Base-by-base conservation (phyloP, 2,113 vertebrate genomes). In the Cheilinus undulatus region DNA sequence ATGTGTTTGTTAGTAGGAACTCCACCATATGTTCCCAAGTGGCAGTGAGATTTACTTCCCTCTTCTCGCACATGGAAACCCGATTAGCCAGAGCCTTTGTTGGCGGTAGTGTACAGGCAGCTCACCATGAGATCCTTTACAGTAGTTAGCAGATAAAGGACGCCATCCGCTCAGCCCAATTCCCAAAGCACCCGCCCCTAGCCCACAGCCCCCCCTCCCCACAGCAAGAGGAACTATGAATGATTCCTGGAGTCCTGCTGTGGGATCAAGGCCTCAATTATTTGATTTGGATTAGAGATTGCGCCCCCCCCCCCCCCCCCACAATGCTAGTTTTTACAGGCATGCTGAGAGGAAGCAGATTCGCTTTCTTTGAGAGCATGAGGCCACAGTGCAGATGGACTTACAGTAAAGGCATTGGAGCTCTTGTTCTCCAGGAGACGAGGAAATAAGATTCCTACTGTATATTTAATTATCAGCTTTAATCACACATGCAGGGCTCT, bases 251-350 rank as follows among this genome's bases (percentile, higher is more conserved):
- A 26, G 22, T 79, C 86, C 82, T 40, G 62, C 73, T 51, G 83
- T 69, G 80, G 62, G 87, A 89, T 91, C 56, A 83, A 69, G 70
- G 54, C 75, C 71, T 50, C 79, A 83, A 85, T 91, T 89, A 91
- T 91, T 90, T 85, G 72, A 89, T 91, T 89, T 84, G 79, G 82
- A 90, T 92, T 91, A 90, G 54, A 85, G 70, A 84, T 87, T 53
- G 42, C 65, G n/a, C n/a, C n/a, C n/a, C n/a, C n/a, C n/a, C n/a
- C n/a, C 4, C 6, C 34, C 82, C 84, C 76, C 90, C 81, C 34
- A 58, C 64, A 30, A 62, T 53, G 86, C 60, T 67, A 8, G 58
- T 86, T 90, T 84, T 71, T 79, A 66, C n/a, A 76, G 49, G 28
- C 87, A 56, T 83, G 87, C 85, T 90, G 88, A 78, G 85, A 89